These are phyloP conservation scores for Cyanocitta stelleri DNA, from an alignment of 2,113 vertebrate species.

Conservation along the genomic window DNA sequence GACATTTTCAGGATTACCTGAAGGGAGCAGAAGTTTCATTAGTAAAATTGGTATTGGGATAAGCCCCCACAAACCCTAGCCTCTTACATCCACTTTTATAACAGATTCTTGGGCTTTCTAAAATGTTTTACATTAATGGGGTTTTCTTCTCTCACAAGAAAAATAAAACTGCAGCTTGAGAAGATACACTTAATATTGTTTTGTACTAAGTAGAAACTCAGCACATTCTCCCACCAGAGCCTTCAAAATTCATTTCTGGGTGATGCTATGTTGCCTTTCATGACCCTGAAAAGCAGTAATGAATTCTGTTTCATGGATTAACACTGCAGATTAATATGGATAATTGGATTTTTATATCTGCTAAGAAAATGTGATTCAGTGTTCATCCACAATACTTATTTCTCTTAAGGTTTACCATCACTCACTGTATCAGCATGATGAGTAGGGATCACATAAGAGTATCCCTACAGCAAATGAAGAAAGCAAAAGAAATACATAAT, in stretches of 20 bases:
- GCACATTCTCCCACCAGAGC: not conserved
- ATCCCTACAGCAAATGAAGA: not conserved
- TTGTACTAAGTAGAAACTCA: not conserved
- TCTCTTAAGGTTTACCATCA: not conserved
- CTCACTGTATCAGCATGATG: not conserved
- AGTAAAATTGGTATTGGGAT: not conserved
- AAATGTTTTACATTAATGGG: not conserved
- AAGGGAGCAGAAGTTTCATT: not conserved
- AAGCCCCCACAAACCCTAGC: not conserved
- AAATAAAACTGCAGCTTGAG: not conserved
- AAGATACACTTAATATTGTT: not conserved
- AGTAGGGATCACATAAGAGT: not conserved
- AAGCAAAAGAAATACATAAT: not conserved
- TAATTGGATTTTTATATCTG: not conserved
- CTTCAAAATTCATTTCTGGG: not conserved
- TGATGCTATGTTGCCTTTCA: not conserved
- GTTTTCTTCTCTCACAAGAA: not conserved
- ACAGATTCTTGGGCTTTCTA: not conserved
- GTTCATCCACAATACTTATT: not conserved
- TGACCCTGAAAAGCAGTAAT: not conserved
- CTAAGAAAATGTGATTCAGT: not conserved
- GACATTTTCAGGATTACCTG: not conserved
- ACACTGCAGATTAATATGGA: not conserved
- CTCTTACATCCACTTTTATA: not conserved
- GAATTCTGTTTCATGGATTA: not conserved